Evolutionary conservation across 2,888 invertebrate genomes (phyloP).

Genomic region (Stratiomys singularior): DNA sequence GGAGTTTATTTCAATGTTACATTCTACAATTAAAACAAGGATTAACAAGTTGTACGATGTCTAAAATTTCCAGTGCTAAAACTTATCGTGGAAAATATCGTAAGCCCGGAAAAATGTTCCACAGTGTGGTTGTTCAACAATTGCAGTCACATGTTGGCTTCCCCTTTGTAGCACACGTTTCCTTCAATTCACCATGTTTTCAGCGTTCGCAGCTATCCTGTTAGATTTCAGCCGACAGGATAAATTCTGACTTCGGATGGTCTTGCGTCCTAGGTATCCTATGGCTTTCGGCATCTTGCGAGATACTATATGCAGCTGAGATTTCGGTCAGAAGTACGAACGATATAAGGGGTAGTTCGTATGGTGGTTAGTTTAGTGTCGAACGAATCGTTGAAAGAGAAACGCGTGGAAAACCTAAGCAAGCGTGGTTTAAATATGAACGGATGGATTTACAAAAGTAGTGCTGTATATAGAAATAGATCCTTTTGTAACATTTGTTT

Average conservation of each 20-base stretch:
- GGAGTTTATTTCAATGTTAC: slow-evolving; percentile 7
- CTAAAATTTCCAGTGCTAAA: background rate
- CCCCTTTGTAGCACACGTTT: background rate
- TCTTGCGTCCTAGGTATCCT: slow-evolving; percentile 32
- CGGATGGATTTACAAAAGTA: slow-evolving; percentile 2
- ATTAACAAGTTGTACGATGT: no score
- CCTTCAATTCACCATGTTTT: slow-evolving; percentile 9
- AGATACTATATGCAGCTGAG: slow-evolving; percentile 11
- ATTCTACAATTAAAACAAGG: no score
- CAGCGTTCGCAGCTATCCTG: background rate
- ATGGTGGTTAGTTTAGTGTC: slow-evolving; percentile 50
- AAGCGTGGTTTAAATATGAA: background rate
- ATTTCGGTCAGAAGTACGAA: slow-evolving; percentile 41
- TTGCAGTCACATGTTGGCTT: slow-evolving; percentile 28
- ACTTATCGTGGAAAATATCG: slow-evolving; percentile 31
- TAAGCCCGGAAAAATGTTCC: background rate
- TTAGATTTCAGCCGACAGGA: slow-evolving; percentile 11
- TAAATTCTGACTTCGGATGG: background rate
- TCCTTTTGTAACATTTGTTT: slow-evolving; percentile 4
- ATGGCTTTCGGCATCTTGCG: background rate
- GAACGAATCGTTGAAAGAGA: slow-evolving; percentile 46
- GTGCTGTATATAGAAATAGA: background rate
- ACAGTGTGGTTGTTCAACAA: background rate
- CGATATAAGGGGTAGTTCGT: slow-evolving; percentile 50
- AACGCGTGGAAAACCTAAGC: slow-evolving; percentile 37